These are phyloP conservation scores for Tetraodon nigroviridis DNA, from an alignment of 2,113 vertebrate species.

Conservation along the genomic window DNA sequence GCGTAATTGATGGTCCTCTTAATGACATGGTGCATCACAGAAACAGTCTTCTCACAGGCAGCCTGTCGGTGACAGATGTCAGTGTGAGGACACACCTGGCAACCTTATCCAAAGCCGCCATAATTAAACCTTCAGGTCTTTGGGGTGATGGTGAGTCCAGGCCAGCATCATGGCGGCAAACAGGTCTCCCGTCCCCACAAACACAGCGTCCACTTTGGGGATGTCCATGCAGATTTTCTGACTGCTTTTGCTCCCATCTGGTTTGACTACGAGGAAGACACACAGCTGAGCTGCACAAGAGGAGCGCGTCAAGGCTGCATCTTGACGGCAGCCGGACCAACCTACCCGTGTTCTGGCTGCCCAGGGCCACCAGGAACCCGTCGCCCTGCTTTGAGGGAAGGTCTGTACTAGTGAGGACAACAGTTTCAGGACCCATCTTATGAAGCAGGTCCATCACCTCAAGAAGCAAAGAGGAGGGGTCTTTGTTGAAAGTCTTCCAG, in stretches of 20 bases:
- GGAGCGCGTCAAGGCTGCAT: not conserved
- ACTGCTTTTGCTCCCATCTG: conserved; percentile 74
- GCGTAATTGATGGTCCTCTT: conserved; percentile 88
- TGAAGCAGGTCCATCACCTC: conserved; percentile 96
- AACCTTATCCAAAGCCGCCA: not conserved
- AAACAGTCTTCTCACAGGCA: conserved; percentile 95
- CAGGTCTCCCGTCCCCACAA: conserved; percentile 94
- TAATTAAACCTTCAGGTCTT: conserved; percentile 84
- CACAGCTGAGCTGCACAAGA: not conserved
- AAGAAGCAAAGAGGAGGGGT: conserved; percentile 1
- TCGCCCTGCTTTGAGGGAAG: conserved; percentile 80
- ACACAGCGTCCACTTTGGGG: conserved; percentile 88
- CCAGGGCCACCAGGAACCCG: conserved; percentile 85
- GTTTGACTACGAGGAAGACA: conserved; percentile 66
- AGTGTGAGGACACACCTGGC: not conserved
- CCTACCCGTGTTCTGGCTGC: conserved; percentile 85
- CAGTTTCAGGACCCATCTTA: conserved; percentile 90
- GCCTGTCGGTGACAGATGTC: conserved; percentile 66
- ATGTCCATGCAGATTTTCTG: conserved; percentile 89
- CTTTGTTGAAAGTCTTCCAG: not conserved
- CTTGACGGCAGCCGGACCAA: not conserved
- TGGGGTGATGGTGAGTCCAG: conserved; percentile 91
- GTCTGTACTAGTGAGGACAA: conserved; percentile 95
- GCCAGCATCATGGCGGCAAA: conserved; percentile 94
- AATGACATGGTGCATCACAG: conserved; percentile 93